Evolutionary conservation across 2,113 vertebrate species (phyloP).

Genomic region (Grallaria varia): DNA sequence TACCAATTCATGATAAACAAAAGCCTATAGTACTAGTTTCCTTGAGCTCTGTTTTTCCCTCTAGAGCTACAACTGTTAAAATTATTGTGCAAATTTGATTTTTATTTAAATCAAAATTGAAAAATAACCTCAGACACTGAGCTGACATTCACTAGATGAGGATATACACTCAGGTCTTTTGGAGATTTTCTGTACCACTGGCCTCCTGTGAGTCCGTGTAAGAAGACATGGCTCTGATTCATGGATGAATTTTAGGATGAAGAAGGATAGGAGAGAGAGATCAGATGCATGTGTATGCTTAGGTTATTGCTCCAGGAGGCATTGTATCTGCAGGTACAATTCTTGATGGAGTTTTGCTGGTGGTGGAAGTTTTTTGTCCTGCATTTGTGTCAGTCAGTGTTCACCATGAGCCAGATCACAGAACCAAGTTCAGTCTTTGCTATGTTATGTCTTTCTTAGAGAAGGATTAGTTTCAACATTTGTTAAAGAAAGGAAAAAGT

Average conservation of each 20-base stretch:
- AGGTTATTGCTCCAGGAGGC: background rate
- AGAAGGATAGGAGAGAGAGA: background rate
- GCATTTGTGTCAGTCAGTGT: background rate
- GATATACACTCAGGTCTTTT: background rate
- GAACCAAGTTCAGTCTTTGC: background rate
- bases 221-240: rapidly evolving
- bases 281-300: rapidly evolving
- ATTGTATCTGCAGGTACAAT: background rate
- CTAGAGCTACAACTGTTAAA: background rate
- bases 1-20: background rate
- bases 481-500: background rate
- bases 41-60: background rate
- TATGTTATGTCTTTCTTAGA: background rate
- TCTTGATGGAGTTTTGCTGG: background rate
- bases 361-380: background rate
- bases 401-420: background rate
- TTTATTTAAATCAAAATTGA: background rate
- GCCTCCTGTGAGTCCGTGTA: background rate
- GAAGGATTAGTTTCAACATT: background rate
- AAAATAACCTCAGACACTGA: background rate
- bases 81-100: background rate
- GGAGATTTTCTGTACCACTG: background rate
- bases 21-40: background rate
- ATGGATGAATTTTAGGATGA: background rate
- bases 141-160: background rate